Conservation (phyloP, 2,888 invertebrate species). For the Fragum whitleyi region DNA sequence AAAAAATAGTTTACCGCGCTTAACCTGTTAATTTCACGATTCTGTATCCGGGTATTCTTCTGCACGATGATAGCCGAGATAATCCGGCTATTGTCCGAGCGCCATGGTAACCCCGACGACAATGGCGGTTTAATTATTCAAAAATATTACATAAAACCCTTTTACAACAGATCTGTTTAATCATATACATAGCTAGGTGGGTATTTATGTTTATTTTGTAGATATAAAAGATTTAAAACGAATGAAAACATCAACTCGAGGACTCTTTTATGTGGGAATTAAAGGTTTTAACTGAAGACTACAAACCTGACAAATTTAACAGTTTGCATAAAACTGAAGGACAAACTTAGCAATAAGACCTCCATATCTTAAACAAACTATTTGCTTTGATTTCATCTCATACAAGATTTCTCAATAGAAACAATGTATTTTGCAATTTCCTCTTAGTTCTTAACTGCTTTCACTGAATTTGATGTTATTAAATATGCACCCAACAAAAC, state of each 20-base stretch:
- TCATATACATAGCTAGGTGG: not conserved
- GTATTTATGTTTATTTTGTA: not conserved
- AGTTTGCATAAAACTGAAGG: not conserved
- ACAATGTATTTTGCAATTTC: too few relatives aligned
- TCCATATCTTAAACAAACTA: too few relatives aligned
- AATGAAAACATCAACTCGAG: not conserved
- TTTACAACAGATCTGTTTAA: not conserved
- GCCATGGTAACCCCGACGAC: not conserved
- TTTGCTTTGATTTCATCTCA: too few relatives aligned
- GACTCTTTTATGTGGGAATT: not conserved
- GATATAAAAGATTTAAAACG: not conserved
- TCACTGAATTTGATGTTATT: too few relatives aligned
- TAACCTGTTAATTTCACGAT: conserved; percentile 4
- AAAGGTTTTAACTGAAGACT: not conserved
- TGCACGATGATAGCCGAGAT: not conserved
- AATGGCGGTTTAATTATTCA: conserved; percentile 1
- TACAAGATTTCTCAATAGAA: too few relatives aligned
- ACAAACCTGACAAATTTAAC: not conserved
- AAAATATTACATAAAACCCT: not conserved
- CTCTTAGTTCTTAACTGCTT: too few relatives aligned
- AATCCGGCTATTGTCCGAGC: conserved; percentile 16
- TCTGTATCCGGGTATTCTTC: not conserved
- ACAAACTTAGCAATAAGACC: not conserved
- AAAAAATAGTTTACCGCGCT: not conserved
- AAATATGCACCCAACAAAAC: too few relatives aligned